phyloP scores from a whole-genome alignment of 2,113 vertebrate species.

The Nibea coibor region DNA sequence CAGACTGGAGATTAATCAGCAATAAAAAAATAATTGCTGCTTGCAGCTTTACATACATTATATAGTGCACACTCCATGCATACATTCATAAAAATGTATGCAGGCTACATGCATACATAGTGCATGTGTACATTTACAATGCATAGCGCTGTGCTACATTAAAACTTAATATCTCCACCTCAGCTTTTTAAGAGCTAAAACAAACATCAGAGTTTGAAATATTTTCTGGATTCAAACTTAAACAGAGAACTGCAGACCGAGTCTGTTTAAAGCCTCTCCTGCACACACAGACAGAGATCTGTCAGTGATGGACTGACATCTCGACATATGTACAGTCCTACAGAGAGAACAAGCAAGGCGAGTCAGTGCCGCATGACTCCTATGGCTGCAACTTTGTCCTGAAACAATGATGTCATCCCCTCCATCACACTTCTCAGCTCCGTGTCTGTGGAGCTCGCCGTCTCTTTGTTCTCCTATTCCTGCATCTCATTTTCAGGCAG shows the following conservation, averaged over 20 bases:
- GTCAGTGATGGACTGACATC: slow-evolving; percentile 10
- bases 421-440: slow-evolving; percentile 65
- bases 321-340: background rate
- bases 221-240: background rate
- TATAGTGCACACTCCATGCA: background rate
- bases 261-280: background rate
- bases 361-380: slow-evolving; percentile 57
- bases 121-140: background rate
- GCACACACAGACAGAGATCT: background rate
- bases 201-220: slow-evolving; percentile 1
- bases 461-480: slow-evolving; percentile 68
- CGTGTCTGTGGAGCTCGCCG: slow-evolving; percentile 56
- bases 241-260: background rate
- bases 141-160: background rate
- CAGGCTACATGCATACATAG: background rate
- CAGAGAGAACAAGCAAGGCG: slow-evolving; percentile 4
- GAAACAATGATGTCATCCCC: slow-evolving; percentile 80
- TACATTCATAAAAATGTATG: background rate
- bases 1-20: too few relatives aligned
- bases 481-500: slow-evolving; percentile 62
- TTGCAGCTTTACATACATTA: background rate
- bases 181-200: slow-evolving; percentile 11
- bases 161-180: background rate
- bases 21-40: background rate
- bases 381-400: slow-evolving; percentile 73